Percentiles rank a stretch among this genome's conserved stretches.
These are phyloP conservation scores for Rynchops niger DNA, from an alignment of 2,113 vertebrate genomes.

Conservation along the genomic window DNA sequence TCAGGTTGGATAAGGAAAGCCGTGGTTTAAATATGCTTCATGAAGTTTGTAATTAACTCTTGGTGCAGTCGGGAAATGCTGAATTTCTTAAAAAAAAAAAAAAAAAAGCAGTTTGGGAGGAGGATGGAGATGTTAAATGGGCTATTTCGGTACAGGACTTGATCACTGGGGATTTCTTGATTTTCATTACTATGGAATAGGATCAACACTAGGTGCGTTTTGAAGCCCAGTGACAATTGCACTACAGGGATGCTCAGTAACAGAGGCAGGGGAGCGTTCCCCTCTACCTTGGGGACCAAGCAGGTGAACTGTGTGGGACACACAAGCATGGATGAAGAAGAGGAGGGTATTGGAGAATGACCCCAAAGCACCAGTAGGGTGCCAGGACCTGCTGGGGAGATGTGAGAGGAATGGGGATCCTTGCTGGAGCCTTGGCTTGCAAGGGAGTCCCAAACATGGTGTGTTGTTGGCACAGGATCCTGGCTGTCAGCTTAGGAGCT, in stretches of 20 bases:
- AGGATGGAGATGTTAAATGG: not conserved
- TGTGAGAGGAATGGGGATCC: fast-evolving
- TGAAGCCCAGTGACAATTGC: not conserved
- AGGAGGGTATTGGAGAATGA: not conserved
- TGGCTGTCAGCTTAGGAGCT: not conserved
- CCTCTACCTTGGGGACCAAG: not conserved
- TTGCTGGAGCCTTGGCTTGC: not conserved
- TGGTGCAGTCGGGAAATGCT: not conserved
- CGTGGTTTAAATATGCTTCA: not conserved
- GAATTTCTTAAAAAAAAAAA: not conserved
- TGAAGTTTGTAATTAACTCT: not conserved
- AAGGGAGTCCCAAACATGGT: fast-evolving
- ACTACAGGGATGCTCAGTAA: not conserved
- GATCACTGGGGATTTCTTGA: not conserved
- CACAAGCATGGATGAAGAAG: not conserved
- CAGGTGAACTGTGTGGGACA: not conserved
- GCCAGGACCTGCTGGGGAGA: not conserved
- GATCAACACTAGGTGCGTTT: not conserved
- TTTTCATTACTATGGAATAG: not conserved
- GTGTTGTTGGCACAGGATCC: not conserved
- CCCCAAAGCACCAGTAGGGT: not conserved
- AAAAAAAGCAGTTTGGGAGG: not conserved
- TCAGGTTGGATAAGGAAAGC: not conserved
- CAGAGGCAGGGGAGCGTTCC: not conserved
- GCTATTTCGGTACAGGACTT: not conserved